Conservation (phyloP, 92 coral and sea anemone genomes). For the Actinostola sp. region DNA sequence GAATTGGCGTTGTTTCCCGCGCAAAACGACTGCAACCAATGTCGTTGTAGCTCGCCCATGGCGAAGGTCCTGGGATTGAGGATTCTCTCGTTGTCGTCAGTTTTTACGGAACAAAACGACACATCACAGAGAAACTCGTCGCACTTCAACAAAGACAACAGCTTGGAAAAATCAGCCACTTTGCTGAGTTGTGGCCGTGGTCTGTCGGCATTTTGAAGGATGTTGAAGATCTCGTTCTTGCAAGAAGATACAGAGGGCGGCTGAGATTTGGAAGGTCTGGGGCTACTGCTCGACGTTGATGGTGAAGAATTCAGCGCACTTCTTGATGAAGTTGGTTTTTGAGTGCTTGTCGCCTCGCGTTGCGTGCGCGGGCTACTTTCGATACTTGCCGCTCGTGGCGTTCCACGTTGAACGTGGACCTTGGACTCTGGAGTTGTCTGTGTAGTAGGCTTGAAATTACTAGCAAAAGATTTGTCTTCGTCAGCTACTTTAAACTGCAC, state of each 20-base stretch:
- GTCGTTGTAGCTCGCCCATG: constrained; percentile 43
- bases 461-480: constrained; percentile 23
- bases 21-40: constrained; percentile 65
- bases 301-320: constrained; percentile 1
- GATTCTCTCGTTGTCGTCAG: constrained; percentile 13
- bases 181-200: constrained; percentile 33
- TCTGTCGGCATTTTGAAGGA: constrained; percentile 33
- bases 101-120: constrained; percentile 27
- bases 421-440: background rate
- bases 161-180: constrained; percentile 63
- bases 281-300: background rate
- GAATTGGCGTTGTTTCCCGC: constrained; percentile 40
- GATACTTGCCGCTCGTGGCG: background rate
- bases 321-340: background rate
- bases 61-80: constrained; percentile 52
- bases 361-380: background rate
- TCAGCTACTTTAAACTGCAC: constrained; percentile 50
- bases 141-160: constrained; percentile 46
- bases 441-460: constrained; percentile 13
- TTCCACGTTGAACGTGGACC: background rate
- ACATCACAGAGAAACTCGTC: constrained; percentile 59
- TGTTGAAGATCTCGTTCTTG: constrained; percentile 35
- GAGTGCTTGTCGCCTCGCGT: background rate
- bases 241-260: constrained; percentile 2
- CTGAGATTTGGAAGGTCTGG: constrained; percentile 6